These are phyloP conservation scores for Antennarius maculatus DNA, from an alignment of 2,797 vertebrate species.

Conservation along the genomic window DNA sequence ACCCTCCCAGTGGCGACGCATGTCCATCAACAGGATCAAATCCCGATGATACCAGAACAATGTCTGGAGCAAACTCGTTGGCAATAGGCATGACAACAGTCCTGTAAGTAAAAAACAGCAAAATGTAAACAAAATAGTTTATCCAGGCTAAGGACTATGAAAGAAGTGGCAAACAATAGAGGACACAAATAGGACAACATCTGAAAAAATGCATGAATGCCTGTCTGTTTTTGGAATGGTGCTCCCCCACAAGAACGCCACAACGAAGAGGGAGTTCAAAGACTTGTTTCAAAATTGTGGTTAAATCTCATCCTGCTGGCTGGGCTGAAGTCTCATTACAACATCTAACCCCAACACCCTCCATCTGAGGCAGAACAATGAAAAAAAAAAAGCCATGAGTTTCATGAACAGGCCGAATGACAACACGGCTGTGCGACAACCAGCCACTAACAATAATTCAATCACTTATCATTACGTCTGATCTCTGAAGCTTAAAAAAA, in stretches of 20 bases:
- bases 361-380: not conserved
- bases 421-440: not conserved
- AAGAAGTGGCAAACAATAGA: not conserved
- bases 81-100: conserved; percentile 96
- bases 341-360: not conserved
- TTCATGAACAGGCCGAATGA: conserved; percentile 7
- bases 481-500: not conserved
- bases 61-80: conserved; percentile 91
- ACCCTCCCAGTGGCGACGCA: conserved; percentile 91
- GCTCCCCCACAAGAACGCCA: not conserved
- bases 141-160: conserved; percentile 3
- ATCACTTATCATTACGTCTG: not conserved
- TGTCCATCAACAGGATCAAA: conserved; percentile 96
- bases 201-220: conserved; percentile 8
- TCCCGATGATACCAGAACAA: conserved; percentile 94
- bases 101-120: conserved; percentile 64
- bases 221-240: conserved; percentile 6
- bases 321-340: not conserved
- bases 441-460: not conserved
- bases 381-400: not conserved
- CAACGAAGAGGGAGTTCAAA: not conserved
- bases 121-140: conserved; percentile 2
- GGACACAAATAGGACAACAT: conserved; percentile 1
- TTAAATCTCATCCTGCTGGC: not conserved
- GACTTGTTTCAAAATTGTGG: conserved; percentile 3